Evolutionary conservation across 2,797 vertebrate species (phyloP), one percentile per base, ranked within the genome.

Genomic region (Coregonus suidteri): DNA sequence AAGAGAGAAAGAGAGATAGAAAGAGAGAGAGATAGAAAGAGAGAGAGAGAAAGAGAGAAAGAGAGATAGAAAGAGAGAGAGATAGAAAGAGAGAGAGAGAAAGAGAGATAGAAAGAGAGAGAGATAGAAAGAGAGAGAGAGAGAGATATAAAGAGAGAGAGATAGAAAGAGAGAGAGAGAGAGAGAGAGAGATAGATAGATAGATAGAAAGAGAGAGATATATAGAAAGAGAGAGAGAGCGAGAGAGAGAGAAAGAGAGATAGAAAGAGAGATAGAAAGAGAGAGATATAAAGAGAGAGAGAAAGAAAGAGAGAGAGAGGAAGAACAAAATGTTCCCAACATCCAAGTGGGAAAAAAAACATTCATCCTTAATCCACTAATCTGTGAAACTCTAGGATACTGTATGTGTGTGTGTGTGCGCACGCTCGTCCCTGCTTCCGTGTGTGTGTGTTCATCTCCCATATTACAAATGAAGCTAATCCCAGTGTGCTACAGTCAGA

Each of bases 391-490:
- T 72, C 84, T 47, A 80, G 82, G 86, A 89, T 89, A 87, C 89
- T 88, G 80, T 78, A 77, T 80, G 75, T 52, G 1, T 75, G 86
- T 70, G 5, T 20, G 47, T 47, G 9, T 9, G 35, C 35, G 20
- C 6, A 20, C 59, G 9, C n/a, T 18, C 6, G n/a, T 20, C 18
- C 15, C 15, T 59, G n/a, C n/a, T 59, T 20, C 18, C 88, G 91
- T 89, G 80, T 78, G 78, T 80, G 75, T 52, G 2, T 75, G 86
- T 71, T 6, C 20, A 53, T 81, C 83, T 78, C 79, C 84, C 37
- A 78, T 77, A 80, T 87, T 82, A 91, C 88, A 90, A 92, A 93
- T 82, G 64, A 88, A 87, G 82, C 83, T 91, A 86, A 92, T 91
- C 84, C 86, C 81, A 74, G 66, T 77, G 70, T 79, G 30, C 59